Percentiles rank a stretch among this genome's conserved stretches.
Evolutionary conservation across 2,113 vertebrate genomes (phyloP).

Genomic region (Morone saxatilis): DNA sequence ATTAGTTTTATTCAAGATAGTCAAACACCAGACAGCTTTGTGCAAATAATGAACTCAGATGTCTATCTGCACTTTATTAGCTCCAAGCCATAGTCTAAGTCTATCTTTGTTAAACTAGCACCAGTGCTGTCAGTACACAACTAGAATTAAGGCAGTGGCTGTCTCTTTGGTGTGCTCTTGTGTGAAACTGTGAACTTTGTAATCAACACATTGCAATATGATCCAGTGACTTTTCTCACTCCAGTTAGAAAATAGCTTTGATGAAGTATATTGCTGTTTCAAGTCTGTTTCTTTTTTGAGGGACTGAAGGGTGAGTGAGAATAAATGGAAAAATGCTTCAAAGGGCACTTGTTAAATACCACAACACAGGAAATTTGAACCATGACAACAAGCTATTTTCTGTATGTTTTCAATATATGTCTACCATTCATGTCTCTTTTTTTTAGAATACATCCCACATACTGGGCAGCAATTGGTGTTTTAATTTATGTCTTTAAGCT

Average conservation of each 20-base stretch:
- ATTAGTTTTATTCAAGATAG: slow-evolving; percentile 2
- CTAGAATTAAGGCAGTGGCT: not conserved
- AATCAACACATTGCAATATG: not conserved
- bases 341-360: not conserved
- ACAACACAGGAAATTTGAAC: not conserved
- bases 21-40: slow-evolving; percentile 3
- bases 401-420: not conserved
- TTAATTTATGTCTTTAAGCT: not conserved
- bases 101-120: not conserved
- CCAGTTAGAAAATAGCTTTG: not conserved
- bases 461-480: not conserved
- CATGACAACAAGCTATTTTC: not conserved
- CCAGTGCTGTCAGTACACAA: slow-evolving; percentile 4
- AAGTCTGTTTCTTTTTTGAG: slow-evolving; percentile 6
- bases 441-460: not conserved
- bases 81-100: not conserved
- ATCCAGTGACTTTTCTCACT: not conserved
- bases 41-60: not conserved
- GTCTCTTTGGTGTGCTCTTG: not conserved
- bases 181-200: not conserved
- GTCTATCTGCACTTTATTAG: slow-evolving; percentile 2
- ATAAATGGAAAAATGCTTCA: not conserved
- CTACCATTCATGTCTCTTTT: not conserved
- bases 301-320: not conserved
- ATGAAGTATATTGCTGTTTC: not conserved